These are phyloP conservation scores for Alethe castanea DNA, from an alignment of 2,113 vertebrate species.

Conservation along the genomic window DNA sequence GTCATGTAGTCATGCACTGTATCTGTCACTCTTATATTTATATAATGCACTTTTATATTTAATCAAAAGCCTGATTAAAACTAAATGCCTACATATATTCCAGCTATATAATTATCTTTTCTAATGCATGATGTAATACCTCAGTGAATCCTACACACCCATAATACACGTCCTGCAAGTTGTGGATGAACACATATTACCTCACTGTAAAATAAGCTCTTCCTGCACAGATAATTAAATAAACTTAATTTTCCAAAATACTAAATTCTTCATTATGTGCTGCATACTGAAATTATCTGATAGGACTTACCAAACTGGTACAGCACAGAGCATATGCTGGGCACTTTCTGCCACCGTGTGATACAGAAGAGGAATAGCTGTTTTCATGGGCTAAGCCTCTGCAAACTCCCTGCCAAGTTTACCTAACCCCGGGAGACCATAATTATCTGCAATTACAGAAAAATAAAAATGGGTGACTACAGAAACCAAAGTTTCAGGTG, in stretches of 20 bases:
- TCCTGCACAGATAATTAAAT: neutral
- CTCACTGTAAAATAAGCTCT: neutral
- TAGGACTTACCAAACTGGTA: fast-evolving
- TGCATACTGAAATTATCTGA: neutral
- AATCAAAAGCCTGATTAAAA: conserved; percentile 28
- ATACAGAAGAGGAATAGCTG: neutral
- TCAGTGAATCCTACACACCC: neutral
- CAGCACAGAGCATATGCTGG: neutral
- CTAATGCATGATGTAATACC: neutral
- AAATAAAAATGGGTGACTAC: neutral
- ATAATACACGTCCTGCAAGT: neutral
- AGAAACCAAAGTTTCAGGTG: neutral
- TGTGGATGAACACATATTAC: neutral
- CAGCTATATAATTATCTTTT: neutral
- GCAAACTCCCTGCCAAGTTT: neutral
- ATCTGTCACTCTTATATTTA: neutral
- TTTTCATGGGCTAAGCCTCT: neutral
- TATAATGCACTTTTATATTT: neutral
- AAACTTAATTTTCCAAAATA: neutral
- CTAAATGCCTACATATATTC: neutral
- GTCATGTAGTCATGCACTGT: neutral
- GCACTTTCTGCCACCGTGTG: conserved; percentile 60
- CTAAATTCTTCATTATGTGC: neutral
- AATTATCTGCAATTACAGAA: neutral
- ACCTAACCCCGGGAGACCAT: neutral